phyloP scores from a whole-genome alignment of 2,797 vertebrate species.

The Liasis olivaceus region DNA sequence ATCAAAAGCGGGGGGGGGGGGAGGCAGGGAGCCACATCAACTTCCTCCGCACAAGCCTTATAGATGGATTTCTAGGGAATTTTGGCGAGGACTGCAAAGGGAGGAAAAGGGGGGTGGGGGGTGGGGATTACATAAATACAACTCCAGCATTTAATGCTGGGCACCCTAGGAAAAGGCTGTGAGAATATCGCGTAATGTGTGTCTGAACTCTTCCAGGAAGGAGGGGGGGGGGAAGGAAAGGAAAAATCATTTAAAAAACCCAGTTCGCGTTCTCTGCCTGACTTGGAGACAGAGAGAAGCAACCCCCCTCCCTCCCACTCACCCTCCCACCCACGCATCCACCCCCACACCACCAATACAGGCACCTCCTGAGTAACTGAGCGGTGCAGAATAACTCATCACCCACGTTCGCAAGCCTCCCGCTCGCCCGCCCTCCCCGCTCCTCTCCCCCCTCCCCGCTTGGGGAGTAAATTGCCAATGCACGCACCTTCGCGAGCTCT shows the following conservation, averaged over 20 bases:
- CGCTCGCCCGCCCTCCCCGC: background rate
- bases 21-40: slow-evolving; percentile 38
- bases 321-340: slow-evolving; percentile 57
- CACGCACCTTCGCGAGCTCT: slow-evolving; percentile 58
- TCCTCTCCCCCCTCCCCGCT: slow-evolving; percentile 4
- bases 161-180: slow-evolving; percentile 71
- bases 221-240: background rate
- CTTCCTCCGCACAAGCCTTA: slow-evolving; percentile 68
- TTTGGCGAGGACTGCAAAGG: slow-evolving; percentile 73
- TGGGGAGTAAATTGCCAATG: slow-evolving; percentile 57
- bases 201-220: slow-evolving; percentile 77
- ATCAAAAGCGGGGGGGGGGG: slow-evolving; percentile 21
- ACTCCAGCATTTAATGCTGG: slow-evolving; percentile 71
- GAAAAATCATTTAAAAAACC: slow-evolving; percentile 27
- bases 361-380: slow-evolving; percentile 70
- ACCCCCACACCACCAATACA: slow-evolving; percentile 63
- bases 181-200: slow-evolving; percentile 77
- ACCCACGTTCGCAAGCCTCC: slow-evolving; percentile 56
- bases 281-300: slow-evolving; percentile 70
- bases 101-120: slow-evolving; percentile 65
- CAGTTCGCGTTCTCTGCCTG: slow-evolving; percentile 77
- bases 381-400: slow-evolving; percentile 63
- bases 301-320: slow-evolving; percentile 48
- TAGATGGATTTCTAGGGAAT: slow-evolving; percentile 77
- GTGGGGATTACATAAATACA: slow-evolving; percentile 71